Evolutionary conservation across 2,113 vertebrate genomes (phyloP), one percentile per base, ranked within the genome.

Genomic region (Leptobrachium ailaonicum): DNA sequence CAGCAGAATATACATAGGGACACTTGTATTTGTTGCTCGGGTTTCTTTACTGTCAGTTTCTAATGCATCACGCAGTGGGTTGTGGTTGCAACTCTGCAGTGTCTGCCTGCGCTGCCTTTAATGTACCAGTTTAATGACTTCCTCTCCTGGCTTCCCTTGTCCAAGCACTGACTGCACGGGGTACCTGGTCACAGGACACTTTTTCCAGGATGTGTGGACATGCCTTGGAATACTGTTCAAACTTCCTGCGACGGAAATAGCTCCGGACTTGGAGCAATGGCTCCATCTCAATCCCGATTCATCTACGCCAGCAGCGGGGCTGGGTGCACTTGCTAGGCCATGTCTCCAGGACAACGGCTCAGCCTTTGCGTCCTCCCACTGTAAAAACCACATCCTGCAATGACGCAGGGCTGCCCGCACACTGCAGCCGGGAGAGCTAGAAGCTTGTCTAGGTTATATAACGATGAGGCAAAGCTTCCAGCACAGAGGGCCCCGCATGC

Each of bases 231-330:
- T 96, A 98, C 44, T 90, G 91, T 83, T 95, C 95, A 68, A 97
- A 95, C 75, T 95, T 96, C 63, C 97, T 92, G 80, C 97, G 93
- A 85, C 97, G 93, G 84, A 95, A 96, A 85, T 92, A 96, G 88
- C 97, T 99, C 94, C 94, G 96, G 45, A 96, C 96, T 58, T 95
- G 88, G 84, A 98, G 92, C 73, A 98, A 83, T 0, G 96, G 95
- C 41, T 98, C 97, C 93, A 95, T 94, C 7, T 91, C 89, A 43
- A 92, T 85, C 80, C 91, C 94, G 93, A 53, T 1, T 42, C 44
- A 78, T 3, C 6, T 9, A 4, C 4, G 47, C 47, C 4, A 50
- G 47, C 47, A 50, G 47, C 47, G 4, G 47, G 2, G 2, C 12
- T 11, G 8, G 2, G 41, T 32, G 4, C 5, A 50, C 32, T 6